Evolutionary conservation across 2,888 invertebrate species (phyloP), one percentile per base, ranked within the genome.

Genomic region (Tricholauxania praeusta): DNA sequence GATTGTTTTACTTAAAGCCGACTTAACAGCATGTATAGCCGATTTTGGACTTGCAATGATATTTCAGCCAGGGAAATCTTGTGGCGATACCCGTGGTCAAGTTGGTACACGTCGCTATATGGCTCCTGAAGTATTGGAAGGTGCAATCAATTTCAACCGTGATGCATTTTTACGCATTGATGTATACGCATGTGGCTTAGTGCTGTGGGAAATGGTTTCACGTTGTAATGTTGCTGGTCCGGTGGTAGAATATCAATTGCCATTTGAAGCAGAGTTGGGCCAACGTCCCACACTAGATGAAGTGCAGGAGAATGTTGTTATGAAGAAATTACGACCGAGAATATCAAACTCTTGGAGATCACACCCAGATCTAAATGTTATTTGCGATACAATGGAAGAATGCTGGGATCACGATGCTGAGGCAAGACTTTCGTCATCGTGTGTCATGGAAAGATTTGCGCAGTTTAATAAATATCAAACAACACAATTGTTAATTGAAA

Each of bases 341-440:
- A 93, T 97, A 80, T 92, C 92, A 80, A 92, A 94, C 77, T 90
- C 92, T 77, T 98, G 98, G 98, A 91, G 92, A 75, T 91, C 93
- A 79, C 95, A 96, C 89, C 89, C 92, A 74, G 96, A 96, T 78
- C 89, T 98, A 79, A 89, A 91, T 76, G 92, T 93, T 62, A 90
- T 98, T 72, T 94, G 96, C 87, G 96, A 97, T 88, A 98, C 98
- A 12, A 96, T 98, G 92, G 97, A 98, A 84, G 98, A 99, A 87
- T 97, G 98, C 87, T 99, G 98, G 98, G 98, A 99, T 89, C 96
- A 97, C 86, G 98, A 99, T 88, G 96, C 98, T 0, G 98, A 99
- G 87, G 98, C 98, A 0, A 91, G 98, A n/a, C 90, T 98, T 10
- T 97, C 98, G 0, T 97, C 98, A 0, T 95, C 97, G 2, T 98